Conservation (phyloP, 1,140 invertebrate species). For the Coenobita brevimanus region DNA sequence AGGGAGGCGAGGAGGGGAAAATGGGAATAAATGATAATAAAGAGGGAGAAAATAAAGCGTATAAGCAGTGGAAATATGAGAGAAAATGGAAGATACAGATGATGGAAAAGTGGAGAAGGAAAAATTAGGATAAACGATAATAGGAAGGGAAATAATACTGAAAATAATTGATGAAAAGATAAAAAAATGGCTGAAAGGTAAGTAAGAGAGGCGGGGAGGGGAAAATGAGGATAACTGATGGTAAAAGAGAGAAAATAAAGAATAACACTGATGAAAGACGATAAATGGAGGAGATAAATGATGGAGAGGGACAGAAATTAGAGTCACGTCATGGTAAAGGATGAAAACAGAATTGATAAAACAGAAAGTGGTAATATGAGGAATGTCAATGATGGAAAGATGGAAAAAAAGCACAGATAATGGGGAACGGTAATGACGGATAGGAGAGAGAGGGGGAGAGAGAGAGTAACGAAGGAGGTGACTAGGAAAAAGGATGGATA, state of each 20-base stretch:
- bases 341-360: not conserved
- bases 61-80: not conserved
- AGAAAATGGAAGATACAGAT: not conserved
- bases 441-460: conserved; percentile 7
- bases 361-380: not conserved
- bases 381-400: no score
- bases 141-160: not conserved
- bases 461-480: not conserved
- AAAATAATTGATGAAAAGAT: not conserved
- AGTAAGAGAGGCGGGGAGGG: no score
- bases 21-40: not conserved
- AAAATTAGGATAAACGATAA: not conserved
- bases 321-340: no score
- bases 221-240: not conserved
- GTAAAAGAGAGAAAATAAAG: not conserved
- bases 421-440: no score
- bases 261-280: not conserved
- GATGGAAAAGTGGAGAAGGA: not conserved
- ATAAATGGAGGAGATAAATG: not conserved
- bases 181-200: not conserved
- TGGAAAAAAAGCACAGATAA: no score
- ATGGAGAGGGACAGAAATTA: not conserved
- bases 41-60: not conserved
- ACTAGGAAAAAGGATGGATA: not conserved
- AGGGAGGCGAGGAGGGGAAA: not conserved